phyloP scores from a whole-genome alignment of 2,113 vertebrate genomes.

The Edolisoma coerulescens region DNA sequence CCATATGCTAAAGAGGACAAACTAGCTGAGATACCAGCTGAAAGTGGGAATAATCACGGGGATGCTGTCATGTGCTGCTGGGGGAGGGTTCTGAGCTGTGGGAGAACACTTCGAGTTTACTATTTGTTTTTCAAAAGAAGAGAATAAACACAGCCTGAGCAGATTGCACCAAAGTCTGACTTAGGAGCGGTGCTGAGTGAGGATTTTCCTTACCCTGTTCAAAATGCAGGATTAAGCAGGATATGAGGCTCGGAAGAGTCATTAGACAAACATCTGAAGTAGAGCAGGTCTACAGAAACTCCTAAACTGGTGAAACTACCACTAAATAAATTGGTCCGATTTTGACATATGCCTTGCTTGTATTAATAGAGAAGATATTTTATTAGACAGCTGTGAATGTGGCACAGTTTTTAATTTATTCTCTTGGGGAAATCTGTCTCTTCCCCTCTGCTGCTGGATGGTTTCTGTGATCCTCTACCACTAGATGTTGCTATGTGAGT shows the following conservation, averaged over 20 bases:
- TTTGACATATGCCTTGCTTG: background rate
- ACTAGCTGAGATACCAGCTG: background rate
- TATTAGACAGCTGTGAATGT: background rate
- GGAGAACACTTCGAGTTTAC: background rate
- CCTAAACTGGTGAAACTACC: background rate
- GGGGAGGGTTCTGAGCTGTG: background rate
- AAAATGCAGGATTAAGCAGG: background rate
- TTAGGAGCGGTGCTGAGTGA: background rate
- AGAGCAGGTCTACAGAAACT: background rate
- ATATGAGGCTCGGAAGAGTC: background rate
- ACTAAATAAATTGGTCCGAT: background rate
- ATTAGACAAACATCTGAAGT: background rate
- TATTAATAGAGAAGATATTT: background rate
- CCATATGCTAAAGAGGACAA: background rate
- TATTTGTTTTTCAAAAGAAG: background rate
- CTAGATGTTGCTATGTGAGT: constrained; percentile 51
- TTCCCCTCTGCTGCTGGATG: background rate
- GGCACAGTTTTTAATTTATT: background rate
- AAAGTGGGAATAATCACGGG: background rate
- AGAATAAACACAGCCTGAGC: background rate
- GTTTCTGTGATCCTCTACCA: background rate
- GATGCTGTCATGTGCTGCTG: background rate
- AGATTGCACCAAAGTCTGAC: background rate
- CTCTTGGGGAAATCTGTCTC: background rate
- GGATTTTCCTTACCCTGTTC: background rate